A percentile compares a stretch with the other conserved stretches of the same genome.
Evolutionary conservation across 2,888 invertebrate genomes (phyloP).

Genomic region (Acleris cristana): DNA sequence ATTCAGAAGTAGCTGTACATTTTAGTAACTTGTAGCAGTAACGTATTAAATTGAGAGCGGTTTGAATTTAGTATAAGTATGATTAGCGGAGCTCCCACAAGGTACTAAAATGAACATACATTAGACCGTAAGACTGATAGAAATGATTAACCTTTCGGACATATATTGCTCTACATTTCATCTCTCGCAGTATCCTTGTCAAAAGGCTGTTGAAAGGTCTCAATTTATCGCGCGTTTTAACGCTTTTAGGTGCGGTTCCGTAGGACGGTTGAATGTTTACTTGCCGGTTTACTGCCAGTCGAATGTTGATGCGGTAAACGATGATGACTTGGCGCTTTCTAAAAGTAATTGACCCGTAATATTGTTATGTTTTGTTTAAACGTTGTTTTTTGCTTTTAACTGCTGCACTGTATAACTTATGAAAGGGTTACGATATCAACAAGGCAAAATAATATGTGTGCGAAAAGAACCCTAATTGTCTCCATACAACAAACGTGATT

Average conservation of each 20-base stretch:
- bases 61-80: no score
- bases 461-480: constrained; percentile 14
- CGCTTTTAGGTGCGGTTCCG: constrained; percentile 5
- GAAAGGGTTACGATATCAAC: no score
- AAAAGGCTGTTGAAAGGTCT: background rate
- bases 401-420: no score
- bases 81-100: background rate
- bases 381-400: no score
- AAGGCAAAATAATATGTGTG: no score
- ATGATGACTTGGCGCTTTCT: constrained; percentile 18
- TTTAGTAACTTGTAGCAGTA: no score
- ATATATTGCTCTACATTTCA: constrained; percentile 1
- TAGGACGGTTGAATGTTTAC: background rate
- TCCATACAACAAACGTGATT: no score
- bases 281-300: background rate
- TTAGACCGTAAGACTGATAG: background rate
- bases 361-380: no score
- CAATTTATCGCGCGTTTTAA: constrained; percentile 1
- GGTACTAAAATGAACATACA: no score
- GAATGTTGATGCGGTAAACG: constrained; percentile 5
- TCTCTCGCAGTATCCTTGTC: background rate
- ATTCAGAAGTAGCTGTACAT: no score
- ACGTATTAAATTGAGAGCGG: no score
- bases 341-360: background rate
- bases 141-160: background rate